These are phyloP conservation scores for Gymnocypris eckloni DNA, from an alignment of 2,797 vertebrate genomes.

Conservation along the genomic window DNA sequence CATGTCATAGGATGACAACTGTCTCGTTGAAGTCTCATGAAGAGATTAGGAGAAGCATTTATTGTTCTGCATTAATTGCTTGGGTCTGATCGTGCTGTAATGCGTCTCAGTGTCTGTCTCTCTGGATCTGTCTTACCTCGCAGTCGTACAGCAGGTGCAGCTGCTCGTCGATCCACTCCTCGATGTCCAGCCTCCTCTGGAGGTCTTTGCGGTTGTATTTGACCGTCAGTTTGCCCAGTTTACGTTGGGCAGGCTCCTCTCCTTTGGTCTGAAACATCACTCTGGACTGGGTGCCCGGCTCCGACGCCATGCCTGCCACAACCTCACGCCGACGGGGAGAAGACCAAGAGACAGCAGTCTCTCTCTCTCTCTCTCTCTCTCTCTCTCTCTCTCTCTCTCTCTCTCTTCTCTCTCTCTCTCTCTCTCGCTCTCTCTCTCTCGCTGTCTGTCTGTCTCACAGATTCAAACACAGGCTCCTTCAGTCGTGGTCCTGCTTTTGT, in stretches of 20 bases:
- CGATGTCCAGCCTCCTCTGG: slow-evolving; percentile 92
- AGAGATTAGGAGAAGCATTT: neutral
- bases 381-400: too few species aligned
- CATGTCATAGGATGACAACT: neutral
- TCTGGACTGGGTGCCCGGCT: slow-evolving; percentile 83
- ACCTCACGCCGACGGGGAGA: slow-evolving; percentile 72
- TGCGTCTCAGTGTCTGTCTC: neutral
- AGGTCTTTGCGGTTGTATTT: slow-evolving; percentile 95
- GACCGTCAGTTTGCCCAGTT: slow-evolving; percentile 91
- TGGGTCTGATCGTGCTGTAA: neutral
- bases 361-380: slow-evolving; percentile 37
- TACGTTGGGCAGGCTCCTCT: slow-evolving; percentile 84
- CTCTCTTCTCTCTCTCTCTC: too few species aligned
- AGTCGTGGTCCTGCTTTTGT: slow-evolving; percentile 63
- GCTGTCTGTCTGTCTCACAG: slow-evolving; percentile 32
- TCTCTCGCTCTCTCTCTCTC: too few species aligned
- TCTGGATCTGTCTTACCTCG: slow-evolving; percentile 76
- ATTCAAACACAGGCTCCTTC: slow-evolving; percentile 21
- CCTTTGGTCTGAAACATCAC: slow-evolving; percentile 87
- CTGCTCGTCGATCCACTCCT: slow-evolving; percentile 93
- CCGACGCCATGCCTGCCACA: slow-evolving; percentile 84
- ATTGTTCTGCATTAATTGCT: slow-evolving; percentile 4
- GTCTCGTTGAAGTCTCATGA: neutral
- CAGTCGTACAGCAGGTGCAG: slow-evolving; percentile 93
- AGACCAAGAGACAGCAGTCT: slow-evolving; percentile 61